phyloP scores from a whole-genome alignment of 2,888 invertebrate species.

The Polydrusus pterygomalis region DNA sequence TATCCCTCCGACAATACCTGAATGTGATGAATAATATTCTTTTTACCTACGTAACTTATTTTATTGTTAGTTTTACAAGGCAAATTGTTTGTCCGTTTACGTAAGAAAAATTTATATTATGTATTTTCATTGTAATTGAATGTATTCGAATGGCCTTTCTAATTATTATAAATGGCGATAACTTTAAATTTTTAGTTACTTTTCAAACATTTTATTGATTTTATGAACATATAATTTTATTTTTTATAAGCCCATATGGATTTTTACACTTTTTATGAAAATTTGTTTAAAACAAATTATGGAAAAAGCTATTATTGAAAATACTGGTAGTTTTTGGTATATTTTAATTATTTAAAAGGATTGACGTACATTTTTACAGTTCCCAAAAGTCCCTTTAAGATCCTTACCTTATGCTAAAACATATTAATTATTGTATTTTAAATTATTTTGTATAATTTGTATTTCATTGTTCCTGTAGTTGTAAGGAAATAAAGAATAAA shows the following conservation, averaged over 20 bases:
- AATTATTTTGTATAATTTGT: conserved; percentile 31
- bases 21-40: conserved; percentile 66
- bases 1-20: conserved; percentile 70
- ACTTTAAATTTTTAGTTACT: no score
- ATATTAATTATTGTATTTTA: not conserved
- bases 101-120: not conserved
- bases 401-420: not conserved
- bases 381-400: not conserved
- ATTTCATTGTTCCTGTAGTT: conserved; percentile 31
- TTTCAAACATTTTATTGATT: not conserved
- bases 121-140: not conserved
- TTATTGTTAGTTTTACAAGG: not conserved
- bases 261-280: conserved; percentile 16
- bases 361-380: not conserved
- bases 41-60: not conserved
- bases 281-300: not conserved
- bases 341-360: not conserved
- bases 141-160: no score
- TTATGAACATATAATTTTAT: conserved; percentile 12
- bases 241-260: conserved; percentile 3
- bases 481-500: not conserved
- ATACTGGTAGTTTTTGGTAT: conserved; percentile 33
- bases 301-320: conserved; percentile 8
- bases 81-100: conserved; percentile 24
- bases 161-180: no score